phyloP scores from a whole-genome alignment of 2,888 invertebrate species.

The Acheta domesticus region DNA sequence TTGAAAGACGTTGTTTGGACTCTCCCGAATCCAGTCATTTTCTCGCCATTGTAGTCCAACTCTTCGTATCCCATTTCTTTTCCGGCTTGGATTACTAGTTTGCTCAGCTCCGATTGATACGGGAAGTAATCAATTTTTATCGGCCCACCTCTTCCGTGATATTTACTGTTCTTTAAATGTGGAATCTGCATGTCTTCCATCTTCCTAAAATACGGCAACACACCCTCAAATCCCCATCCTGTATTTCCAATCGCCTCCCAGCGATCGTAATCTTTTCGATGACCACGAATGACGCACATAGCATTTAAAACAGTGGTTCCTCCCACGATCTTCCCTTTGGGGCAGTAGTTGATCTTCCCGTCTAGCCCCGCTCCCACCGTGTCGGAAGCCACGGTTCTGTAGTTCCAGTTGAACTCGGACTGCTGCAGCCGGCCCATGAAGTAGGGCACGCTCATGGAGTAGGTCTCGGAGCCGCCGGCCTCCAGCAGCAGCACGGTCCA shows the following conservation, averaged over 20 bases:
- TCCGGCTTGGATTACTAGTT: conserved; percentile 61
- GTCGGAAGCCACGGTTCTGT: neutral
- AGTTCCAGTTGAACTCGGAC: conserved; percentile 7
- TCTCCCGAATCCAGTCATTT: conserved; percentile 62
- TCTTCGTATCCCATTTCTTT: conserved; percentile 53
- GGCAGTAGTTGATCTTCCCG: neutral
- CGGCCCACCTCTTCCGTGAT: neutral
- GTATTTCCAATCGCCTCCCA: no score
- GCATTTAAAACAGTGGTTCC: conserved; percentile 54
- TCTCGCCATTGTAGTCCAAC: conserved; percentile 65
- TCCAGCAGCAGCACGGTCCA: no score
- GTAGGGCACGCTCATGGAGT: neutral
- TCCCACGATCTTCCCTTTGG: neutral
- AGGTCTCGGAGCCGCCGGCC: no score
- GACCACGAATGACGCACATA: conserved; percentile 50
- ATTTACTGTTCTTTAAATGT: neutral
- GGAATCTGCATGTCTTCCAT: conserved; percentile 34
- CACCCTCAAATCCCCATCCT: no score
- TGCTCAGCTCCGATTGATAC: conserved; percentile 76
- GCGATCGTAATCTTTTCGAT: conserved; percentile 37
- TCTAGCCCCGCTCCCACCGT: neutral
- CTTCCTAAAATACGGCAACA: no score
- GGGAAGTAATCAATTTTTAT: conserved; percentile 54
- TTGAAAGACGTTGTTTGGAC: conserved; percentile 59
- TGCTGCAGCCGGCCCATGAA: neutral